These are phyloP conservation scores for Oncorhynchus clarkii DNA, from an alignment of 2,113 vertebrate genomes.

Conservation along the genomic window DNA sequence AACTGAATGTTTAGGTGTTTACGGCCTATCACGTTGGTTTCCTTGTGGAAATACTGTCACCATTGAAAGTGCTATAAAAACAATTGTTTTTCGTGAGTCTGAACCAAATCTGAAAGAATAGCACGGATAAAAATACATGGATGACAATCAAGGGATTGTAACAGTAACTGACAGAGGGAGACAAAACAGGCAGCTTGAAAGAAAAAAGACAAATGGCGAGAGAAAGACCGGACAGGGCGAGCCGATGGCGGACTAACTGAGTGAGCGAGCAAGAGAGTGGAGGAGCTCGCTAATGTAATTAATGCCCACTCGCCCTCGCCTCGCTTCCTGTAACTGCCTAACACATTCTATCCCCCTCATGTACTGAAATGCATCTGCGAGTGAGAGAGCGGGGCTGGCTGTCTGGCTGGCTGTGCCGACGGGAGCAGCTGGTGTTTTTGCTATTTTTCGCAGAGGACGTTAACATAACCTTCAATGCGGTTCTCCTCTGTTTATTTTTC, in stretches of 20 bases:
- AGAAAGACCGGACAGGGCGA: conserved; percentile 1
- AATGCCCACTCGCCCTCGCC: conserved; percentile 24
- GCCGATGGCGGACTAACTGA: conserved; percentile 1
- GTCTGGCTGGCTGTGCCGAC: not conserved
- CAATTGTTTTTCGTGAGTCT: not conserved
- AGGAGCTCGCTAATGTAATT: conserved; percentile 39
- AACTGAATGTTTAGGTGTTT: no score
- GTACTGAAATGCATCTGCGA: not conserved
- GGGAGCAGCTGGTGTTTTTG: conserved; percentile 8
- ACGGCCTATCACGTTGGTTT: no score
- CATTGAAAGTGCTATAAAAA: no score
- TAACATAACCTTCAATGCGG: not conserved
- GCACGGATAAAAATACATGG: not conserved
- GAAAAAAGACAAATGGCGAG: not conserved
- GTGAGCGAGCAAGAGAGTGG: conserved; percentile 12
- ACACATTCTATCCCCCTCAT: not conserved
- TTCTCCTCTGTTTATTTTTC: not conserved
- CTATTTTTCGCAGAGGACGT: not conserved
- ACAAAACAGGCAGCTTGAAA: not conserved
- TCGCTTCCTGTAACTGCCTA: conserved; percentile 32
- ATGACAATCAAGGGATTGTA: not conserved
- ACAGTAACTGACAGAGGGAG: not conserved
- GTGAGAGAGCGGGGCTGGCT: not conserved
- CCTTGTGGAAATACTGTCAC: no score
- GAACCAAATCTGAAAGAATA: not conserved